Percentiles rank a stretch among this genome's conserved stretches.
Evolutionary conservation across 2,797 vertebrate species (phyloP).

Genomic region (Channallabes apus): DNA sequence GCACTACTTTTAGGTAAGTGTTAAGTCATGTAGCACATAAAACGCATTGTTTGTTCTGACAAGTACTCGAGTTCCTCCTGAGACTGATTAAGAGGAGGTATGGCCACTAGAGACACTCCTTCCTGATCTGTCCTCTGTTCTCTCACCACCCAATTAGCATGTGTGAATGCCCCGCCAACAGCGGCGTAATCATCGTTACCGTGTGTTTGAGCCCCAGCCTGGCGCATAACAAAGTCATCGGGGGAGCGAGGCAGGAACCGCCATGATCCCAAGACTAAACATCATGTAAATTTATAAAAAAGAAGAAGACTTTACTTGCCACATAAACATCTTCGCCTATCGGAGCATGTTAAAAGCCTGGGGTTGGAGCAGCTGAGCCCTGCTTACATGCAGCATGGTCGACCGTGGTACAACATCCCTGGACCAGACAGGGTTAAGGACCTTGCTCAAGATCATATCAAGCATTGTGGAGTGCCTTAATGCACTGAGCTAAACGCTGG

Average conservation of each 20-base stretch:
- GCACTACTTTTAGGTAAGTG: neutral
- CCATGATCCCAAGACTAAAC: slow-evolving; percentile 37
- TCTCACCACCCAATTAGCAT: slow-evolving; percentile 52
- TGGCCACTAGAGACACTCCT: slow-evolving; percentile 17
- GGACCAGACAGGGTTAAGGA: no score
- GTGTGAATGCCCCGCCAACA: slow-evolving; percentile 44
- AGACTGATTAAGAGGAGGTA: slow-evolving; percentile 3
- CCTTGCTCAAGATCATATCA: no score
- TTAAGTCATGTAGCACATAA: neutral
- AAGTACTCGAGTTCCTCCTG: neutral
- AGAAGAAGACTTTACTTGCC: no score
- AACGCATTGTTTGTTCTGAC: neutral
- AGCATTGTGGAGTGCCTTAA: no score
- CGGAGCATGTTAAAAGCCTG: no score
- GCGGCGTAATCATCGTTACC: slow-evolving; percentile 45
- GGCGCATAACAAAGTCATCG: slow-evolving; percentile 54
- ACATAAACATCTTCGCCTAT: no score
- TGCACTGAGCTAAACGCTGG: no score
- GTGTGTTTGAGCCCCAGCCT: slow-evolving; percentile 16
- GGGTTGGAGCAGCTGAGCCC: no score
- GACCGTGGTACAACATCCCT: no score
- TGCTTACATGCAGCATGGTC: no score
- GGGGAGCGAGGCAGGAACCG: slow-evolving; percentile 33
- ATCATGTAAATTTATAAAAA: slow-evolving; percentile 1
- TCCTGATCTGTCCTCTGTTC: neutral